Base-by-base conservation (phyloP, 2,888 invertebrate genomes). In the Perizoma flavofasciatum region DNA sequence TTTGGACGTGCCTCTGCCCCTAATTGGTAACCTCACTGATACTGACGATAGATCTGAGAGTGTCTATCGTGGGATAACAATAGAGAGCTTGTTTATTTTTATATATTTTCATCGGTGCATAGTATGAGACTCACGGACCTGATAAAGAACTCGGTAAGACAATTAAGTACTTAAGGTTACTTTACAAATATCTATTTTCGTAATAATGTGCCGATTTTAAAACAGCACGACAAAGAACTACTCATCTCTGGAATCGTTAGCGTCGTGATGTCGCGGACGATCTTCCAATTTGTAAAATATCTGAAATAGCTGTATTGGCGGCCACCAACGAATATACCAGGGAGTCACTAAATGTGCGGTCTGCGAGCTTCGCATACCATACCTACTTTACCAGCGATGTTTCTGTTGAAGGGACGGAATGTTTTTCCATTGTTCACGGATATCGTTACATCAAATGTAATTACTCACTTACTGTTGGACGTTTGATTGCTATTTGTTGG, bases 221-320 rank as follows among this genome's bases (percentile, higher is more conserved):
- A 66, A 56, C 65, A 65, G 53, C 56, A 64, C 58, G 63, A 66
- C 66, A 63, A 66, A 60, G 52, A 62, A 61, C 61, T 49, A 54
- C 50, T 55, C 56, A 63, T 63, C 67, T 61, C 54, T 61, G 56
- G 65, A 66, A 64, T 66, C 61, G 51, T 55, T 61, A 63, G 59
- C 65, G 82, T 84, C 82, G 81, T 78, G 76, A 81, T 74, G 79
- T 75, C 77, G 77, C 73, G 70, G 76, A 79, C 83, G 78, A 84
- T 85, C 83, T 79, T 79, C 85, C 86, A 88, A 90, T 90, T 91
- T 89, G 88, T 82, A 72, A 82, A 88, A 91, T 90, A 88, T 87
- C 86, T 86, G 82, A 82, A 85, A 89, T 90, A 78, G 79, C 79
- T 78, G 73, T 71, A 79, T 71, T 81, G 75, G 71, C 76, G 88